Evolutionary conservation across 2,113 vertebrate species (phyloP), one percentile per base, ranked within the genome.

Genomic region (Accipiter cooperii): DNA sequence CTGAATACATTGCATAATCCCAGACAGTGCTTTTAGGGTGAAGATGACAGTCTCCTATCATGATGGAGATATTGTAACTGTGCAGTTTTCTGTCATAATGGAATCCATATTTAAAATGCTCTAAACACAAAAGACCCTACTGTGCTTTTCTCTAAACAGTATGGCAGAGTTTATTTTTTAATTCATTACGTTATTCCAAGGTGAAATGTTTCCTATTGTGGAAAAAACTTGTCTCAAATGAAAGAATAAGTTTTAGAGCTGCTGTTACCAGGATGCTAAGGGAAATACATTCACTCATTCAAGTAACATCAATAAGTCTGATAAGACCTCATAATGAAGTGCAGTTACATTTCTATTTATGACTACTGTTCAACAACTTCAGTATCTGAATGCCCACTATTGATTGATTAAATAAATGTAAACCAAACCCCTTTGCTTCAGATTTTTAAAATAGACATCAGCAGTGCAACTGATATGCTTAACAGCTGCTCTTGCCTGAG

Each of bases 401-500:
- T 90, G 75, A 70, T 73, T 90, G 90, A 86, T 89, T 68, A 92
- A 93, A 76, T 92, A 84, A 75, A 84, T 73, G 63, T 84, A 68
- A 95, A 95, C 8, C n/a, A 84, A 95, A 58, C 36, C 10, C 54
- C 22, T 84, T 57, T 75, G 42, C 78, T 93, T 89, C 75, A 90
- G 54, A 63, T 57, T 92, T 77, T 74, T 91, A 40, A 20, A 91
- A 73, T 17, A 90, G 92, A 88, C 83, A 78, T 92, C 91, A 84
- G 42, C 75, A 95, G 77, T 68, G 38, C 33, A 71, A 29, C 70
- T 86, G 58, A 87, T 94, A 57, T 64, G 70, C 68, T 94, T 49
- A 87, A 20, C 61, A 91, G 66, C 90, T 90, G 63, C 80, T 93
- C 57, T 92, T 83, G 86, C 88, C 92, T 80, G 79, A 92, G 89